phyloP scores from a whole-genome alignment of 2,888 invertebrate genomes.

The Aphodius granarius region DNA sequence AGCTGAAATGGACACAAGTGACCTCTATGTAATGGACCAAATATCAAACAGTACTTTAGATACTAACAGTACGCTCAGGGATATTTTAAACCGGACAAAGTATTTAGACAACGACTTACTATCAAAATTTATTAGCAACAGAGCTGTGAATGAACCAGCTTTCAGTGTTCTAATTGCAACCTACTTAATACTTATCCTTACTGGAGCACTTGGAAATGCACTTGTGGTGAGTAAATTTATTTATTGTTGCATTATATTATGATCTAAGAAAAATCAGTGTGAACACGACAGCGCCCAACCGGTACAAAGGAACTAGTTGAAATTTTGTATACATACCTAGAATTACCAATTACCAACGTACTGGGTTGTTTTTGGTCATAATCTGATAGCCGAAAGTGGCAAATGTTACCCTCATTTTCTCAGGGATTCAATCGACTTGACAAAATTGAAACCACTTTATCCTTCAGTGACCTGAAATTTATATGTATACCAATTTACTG shows the following conservation, averaged over 20 bases:
- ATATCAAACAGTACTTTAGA: background rate
- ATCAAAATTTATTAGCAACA: constrained; percentile 67
- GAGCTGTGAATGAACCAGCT: constrained; percentile 71
- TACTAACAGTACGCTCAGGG: constrained; percentile 18
- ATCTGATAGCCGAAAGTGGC: too few relatives aligned
- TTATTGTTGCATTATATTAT: background rate
- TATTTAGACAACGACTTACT: constrained; percentile 54
- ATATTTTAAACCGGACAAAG: constrained; percentile 41
- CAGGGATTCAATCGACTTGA: too few relatives aligned
- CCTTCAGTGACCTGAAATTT: too few relatives aligned
- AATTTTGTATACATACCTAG: background rate
- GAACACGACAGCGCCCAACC: too few relatives aligned
- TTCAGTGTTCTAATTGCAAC: constrained; percentile 68
- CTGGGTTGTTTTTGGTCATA: too few relatives aligned
- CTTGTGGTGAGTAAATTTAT: constrained; percentile 69
- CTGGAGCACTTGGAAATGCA: constrained; percentile 84
- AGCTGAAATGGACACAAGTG: background rate
- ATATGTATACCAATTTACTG: too few relatives aligned
- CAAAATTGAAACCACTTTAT: too few relatives aligned
- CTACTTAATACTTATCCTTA: constrained; percentile 74
- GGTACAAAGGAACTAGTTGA: background rate
- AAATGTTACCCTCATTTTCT: background rate
- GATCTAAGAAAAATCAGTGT: background rate
- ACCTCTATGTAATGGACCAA: constrained; percentile 10
- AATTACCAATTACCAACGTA: background rate